phyloP scores from a whole-genome alignment of 2,113 vertebrate species.

The Carettochelys insculpta region DNA sequence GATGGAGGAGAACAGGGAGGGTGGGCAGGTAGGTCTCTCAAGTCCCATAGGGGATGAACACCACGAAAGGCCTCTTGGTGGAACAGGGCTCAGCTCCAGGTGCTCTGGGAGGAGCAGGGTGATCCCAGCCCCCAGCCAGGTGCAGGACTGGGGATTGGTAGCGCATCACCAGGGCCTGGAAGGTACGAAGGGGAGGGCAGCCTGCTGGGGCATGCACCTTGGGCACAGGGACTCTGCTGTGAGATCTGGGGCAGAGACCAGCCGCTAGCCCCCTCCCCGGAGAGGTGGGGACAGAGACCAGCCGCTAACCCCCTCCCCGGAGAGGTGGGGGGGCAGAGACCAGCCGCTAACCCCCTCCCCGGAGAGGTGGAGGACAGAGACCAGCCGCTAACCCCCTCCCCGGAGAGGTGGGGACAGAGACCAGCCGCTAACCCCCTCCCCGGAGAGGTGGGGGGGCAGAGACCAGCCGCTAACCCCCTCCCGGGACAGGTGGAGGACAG shows the following conservation, averaged over 20 bases:
- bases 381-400: too few relatives aligned
- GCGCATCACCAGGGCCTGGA: too few relatives aligned
- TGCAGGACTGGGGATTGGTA: too few relatives aligned
- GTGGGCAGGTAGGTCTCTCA: background rate
- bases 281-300: background rate
- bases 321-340: background rate
- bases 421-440: background rate
- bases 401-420: accelerated
- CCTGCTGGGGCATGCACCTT: accelerated
- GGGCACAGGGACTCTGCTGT: accelerated
- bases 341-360: accelerated
- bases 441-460: background rate
- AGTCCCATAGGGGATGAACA: background rate
- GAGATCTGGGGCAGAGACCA: background rate
- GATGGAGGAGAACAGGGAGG: accelerated
- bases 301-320: accelerated
- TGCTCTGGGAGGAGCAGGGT: too few relatives aligned
- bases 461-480: accelerated
- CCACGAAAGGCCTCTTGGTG: background rate
- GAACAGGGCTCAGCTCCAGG: background rate
- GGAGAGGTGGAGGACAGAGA: accelerated
- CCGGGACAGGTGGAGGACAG: background rate
- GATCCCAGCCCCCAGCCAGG: too few relatives aligned
- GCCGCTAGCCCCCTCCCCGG: background rate
- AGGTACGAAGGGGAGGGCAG: too few relatives aligned